Conservation (phyloP, 1,140 invertebrate species). For the Calycopis cecrops region DNA sequence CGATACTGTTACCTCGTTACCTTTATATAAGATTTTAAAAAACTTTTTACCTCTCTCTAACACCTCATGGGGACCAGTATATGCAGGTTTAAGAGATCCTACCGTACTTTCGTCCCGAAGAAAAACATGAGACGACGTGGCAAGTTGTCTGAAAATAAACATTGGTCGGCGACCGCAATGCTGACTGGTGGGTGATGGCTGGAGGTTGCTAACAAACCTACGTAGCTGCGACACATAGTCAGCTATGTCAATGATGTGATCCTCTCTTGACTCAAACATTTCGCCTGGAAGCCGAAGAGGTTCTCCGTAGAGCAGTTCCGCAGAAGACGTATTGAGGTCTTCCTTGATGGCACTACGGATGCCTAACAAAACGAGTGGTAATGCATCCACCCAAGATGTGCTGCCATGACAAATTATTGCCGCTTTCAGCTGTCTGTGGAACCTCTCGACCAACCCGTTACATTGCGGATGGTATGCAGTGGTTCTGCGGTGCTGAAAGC, state of each 20-base stretch:
- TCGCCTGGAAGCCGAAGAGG: no score
- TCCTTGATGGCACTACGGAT: slow-evolving; percentile 19
- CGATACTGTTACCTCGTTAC: slow-evolving; percentile 13
- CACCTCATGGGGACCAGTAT: slow-evolving; percentile 12
- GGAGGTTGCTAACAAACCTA: neutral
- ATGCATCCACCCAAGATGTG: slow-evolving; percentile 13
- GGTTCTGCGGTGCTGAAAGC: no score
- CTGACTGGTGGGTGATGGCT: slow-evolving; percentile 11
- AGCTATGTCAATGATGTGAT: slow-evolving; percentile 3
- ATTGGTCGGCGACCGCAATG: neutral
- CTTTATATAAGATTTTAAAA: slow-evolving; percentile 16
- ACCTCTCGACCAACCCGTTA: slow-evolving; percentile 19
- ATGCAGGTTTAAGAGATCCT: slow-evolving; percentile 4
- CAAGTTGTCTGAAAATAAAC: slow-evolving; percentile 18
- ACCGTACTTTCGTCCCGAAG: slow-evolving; percentile 8
- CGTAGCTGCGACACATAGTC: slow-evolving; percentile 15
- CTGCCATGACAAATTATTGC: slow-evolving; percentile 14
- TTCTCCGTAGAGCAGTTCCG: slow-evolving; percentile 19
- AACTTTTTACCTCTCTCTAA: slow-evolving; percentile 10
- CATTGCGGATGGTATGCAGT: slow-evolving; percentile 14
- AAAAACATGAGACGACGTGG: neutral
- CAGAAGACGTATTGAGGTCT: slow-evolving; percentile 12
- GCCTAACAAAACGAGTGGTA: slow-evolving; percentile 21
- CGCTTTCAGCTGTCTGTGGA: slow-evolving; percentile 19
- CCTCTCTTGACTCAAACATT: neutral